A percentile compares a stretch with the other conserved stretches of the same genome.
These are phyloP conservation scores for Tylochromis polylepis DNA, from an alignment of 2,113 vertebrate genomes.

Conservation along the genomic window DNA sequence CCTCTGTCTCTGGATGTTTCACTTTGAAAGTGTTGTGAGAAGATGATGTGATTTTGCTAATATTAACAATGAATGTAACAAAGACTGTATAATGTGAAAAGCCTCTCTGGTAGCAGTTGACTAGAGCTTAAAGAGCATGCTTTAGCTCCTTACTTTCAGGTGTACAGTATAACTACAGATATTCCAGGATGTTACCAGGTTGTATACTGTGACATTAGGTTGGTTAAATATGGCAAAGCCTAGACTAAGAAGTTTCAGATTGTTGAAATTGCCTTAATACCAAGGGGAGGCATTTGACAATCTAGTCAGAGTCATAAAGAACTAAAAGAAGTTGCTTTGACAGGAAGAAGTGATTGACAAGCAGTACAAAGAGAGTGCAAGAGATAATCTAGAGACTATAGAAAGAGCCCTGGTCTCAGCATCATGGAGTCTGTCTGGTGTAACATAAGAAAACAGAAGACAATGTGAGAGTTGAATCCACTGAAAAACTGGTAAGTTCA, in stretches of 20 bases:
- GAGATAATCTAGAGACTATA: not conserved
- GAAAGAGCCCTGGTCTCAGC: not conserved
- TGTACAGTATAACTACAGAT: not conserved
- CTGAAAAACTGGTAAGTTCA: not conserved
- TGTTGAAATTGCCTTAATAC: not conserved
- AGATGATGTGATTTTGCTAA: not conserved
- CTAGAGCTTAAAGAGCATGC: not conserved
- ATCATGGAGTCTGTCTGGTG: not conserved
- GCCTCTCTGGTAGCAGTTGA: not conserved
- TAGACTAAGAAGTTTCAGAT: not conserved
- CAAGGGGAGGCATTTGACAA: not conserved
- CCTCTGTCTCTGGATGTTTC: not conserved
- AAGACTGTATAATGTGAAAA: not conserved
- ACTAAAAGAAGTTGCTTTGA: not conserved
- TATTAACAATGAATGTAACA: not conserved
- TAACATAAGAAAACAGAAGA: not conserved
- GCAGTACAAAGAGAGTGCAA: not conserved
- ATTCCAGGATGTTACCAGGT: not conserved
- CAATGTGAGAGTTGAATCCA: not conserved
- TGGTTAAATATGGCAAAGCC: not conserved
- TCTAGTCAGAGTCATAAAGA: not conserved
- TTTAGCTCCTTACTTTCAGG: not conserved
- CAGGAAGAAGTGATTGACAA: not conserved
- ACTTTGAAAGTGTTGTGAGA: not conserved
- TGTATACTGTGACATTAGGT: accelerated